Percentiles rank a stretch among this genome's conserved stretches.
phyloP scores from a whole-genome alignment of 2,797 vertebrate genomes.

The Premnoplex brunnescens region DNA sequence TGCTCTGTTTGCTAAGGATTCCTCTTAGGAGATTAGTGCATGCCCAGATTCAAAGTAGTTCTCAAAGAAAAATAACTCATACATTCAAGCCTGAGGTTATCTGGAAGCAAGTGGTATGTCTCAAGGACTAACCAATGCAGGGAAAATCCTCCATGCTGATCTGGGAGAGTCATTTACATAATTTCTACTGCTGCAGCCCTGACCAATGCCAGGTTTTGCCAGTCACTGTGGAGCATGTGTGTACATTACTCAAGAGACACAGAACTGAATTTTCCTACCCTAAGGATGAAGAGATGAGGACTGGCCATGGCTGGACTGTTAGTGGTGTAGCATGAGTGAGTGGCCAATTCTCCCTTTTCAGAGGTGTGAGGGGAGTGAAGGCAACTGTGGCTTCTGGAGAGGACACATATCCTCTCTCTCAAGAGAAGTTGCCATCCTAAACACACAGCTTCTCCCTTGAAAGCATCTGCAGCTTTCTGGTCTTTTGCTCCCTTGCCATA shows the following conservation, averaged over 20 bases:
- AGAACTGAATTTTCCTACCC: neutral
- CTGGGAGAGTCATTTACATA: neutral
- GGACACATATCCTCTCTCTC: too few relatives aligned
- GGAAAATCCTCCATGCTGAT: neutral
- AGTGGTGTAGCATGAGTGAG: neutral
- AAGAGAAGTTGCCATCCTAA: neutral
- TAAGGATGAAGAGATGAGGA: neutral
- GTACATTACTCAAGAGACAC: neutral
- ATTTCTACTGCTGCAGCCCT: neutral
- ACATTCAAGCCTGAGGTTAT: neutral
- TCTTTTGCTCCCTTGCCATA: neutral
- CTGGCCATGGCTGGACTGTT: neutral
- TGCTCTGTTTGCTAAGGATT: neutral
- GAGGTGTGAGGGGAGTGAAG: accelerated
- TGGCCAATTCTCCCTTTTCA: neutral
- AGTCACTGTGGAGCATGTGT: accelerated
- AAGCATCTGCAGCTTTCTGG: neutral
- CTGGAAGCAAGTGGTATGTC: neutral
- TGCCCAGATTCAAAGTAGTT: neutral
- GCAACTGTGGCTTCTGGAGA: neutral
- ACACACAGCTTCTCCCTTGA: neutral
- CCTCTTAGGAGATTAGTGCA: neutral
- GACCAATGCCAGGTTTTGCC: neutral
- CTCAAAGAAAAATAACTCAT: neutral
- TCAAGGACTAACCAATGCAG: neutral